phyloP scores from a whole-genome alignment of 2,888 invertebrate genomes.

The Timema podura region DNA sequence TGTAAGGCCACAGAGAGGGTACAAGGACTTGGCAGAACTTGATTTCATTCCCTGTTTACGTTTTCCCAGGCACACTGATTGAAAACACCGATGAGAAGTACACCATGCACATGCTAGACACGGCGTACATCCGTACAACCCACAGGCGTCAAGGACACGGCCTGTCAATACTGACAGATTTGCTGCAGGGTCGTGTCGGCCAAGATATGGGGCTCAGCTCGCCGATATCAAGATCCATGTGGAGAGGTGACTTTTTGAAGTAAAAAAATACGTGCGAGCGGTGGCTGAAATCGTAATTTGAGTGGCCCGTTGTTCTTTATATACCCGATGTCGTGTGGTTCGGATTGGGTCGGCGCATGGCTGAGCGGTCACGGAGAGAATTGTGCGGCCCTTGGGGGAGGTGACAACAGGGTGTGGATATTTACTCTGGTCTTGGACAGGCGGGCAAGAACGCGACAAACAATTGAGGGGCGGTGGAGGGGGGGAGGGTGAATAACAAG shows the following conservation, averaged over 20 bases:
- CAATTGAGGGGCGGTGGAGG: too few species aligned
- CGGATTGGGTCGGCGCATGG: too few species aligned
- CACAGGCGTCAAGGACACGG: slow-evolving; percentile 42
- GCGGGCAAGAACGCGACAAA: too few species aligned
- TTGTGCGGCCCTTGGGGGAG: too few species aligned
- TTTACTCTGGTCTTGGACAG: too few species aligned
- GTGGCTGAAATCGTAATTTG: too few species aligned
- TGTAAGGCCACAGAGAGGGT: neutral
- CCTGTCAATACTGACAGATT: slow-evolving; percentile 39
- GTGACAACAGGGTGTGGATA: too few species aligned
- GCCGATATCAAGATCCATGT: slow-evolving; percentile 44
- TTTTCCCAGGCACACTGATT: slow-evolving; percentile 38
- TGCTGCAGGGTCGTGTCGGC: slow-evolving; percentile 37
- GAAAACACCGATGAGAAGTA: slow-evolving; percentile 37
- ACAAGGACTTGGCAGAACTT: neutral
- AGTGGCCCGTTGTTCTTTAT: too few species aligned
- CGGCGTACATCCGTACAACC: slow-evolving; percentile 41
- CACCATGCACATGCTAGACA: slow-evolving; percentile 43
- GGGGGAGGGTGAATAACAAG: too few species aligned
- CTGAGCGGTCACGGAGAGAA: too few species aligned
- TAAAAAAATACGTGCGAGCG: too few species aligned
- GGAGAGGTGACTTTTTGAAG: slow-evolving; percentile 38
- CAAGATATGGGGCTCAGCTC: slow-evolving; percentile 44
- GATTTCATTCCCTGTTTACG: neutral
- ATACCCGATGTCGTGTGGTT: too few species aligned